Evolutionary conservation across 1,140 invertebrate genomes (phyloP).

Genomic region (Apis dorsata): DNA sequence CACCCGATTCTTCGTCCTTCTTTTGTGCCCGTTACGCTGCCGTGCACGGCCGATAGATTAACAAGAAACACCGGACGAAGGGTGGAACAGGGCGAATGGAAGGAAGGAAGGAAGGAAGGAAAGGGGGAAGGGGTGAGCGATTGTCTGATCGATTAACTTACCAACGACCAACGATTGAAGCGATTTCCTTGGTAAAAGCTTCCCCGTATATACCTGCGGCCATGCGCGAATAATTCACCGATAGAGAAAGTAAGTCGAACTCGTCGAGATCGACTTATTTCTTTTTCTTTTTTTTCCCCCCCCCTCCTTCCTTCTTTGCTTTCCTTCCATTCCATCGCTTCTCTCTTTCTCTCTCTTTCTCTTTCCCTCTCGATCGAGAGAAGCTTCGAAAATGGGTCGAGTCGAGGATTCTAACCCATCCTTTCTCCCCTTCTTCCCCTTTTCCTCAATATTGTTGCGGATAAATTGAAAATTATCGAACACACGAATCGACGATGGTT

Average conservation of each 20-base stretch:
- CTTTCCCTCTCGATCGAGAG: background rate
- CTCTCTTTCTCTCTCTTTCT: background rate
- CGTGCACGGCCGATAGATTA: constrained; percentile 5
- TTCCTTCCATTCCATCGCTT: background rate
- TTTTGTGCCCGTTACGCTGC: background rate
- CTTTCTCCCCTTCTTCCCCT: no score
- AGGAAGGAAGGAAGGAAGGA: background rate
- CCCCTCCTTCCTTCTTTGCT: no score
- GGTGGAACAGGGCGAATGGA: no score
- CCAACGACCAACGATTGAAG: constrained; percentile 32
- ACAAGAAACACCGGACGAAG: background rate
- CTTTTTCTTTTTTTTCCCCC: background rate
- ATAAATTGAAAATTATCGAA: background rate
- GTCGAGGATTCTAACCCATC: background rate
- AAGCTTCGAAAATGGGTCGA: background rate
- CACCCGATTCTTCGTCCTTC: background rate
- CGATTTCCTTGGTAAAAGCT: constrained; percentile 2
- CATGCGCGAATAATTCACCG: background rate
- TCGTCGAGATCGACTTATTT: background rate
- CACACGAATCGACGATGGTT: no score
- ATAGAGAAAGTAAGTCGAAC: background rate
- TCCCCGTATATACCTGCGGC: background rate
- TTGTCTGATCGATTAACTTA: constrained; percentile 40
- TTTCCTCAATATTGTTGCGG: background rate
- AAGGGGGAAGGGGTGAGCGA: background rate